Evolutionary conservation across 2,113 vertebrate species (phyloP).

Genomic region (Mobula birostris): DNA sequence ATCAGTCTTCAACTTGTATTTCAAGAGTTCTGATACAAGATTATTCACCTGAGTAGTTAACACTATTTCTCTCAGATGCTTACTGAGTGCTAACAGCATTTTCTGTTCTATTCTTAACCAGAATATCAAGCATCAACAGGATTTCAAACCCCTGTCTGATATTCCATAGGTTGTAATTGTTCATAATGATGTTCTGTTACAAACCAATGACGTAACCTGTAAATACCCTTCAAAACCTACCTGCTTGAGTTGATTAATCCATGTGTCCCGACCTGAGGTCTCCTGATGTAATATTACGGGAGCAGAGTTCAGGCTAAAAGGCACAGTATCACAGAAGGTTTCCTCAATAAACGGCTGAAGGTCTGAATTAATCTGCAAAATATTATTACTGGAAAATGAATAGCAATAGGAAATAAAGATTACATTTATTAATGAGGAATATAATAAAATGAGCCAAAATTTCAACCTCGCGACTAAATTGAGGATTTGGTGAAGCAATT

Average conservation of each 20-base stretch:
- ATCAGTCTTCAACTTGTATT: too few relatives aligned
- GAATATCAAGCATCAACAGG: background rate
- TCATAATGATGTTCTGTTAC: background rate
- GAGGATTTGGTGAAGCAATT: background rate
- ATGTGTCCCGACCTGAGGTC: slow-evolving; percentile 70
- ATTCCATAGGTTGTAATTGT: background rate
- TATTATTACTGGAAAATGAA: background rate
- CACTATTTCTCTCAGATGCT: too few relatives aligned
- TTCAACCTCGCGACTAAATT: background rate
- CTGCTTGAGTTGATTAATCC: slow-evolving; percentile 81
- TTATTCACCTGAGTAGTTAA: too few relatives aligned
- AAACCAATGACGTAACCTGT: background rate
- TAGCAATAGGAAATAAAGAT: background rate
- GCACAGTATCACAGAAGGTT: slow-evolving; percentile 51
- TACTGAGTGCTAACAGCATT: too few relatives aligned
- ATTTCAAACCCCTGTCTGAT: background rate
- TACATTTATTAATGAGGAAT: background rate
- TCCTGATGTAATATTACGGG: slow-evolving; percentile 86
- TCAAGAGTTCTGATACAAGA: too few relatives aligned
- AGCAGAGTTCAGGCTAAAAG: slow-evolving; percentile 79
- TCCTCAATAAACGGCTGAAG: slow-evolving; percentile 85
- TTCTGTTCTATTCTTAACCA: background rate
- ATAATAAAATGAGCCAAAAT: background rate
- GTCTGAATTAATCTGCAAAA: slow-evolving; percentile 81
- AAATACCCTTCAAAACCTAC: slow-evolving; percentile 49